phyloP scores from a whole-genome alignment of 1,140 invertebrate species.

The Arctopsyche grandis region DNA sequence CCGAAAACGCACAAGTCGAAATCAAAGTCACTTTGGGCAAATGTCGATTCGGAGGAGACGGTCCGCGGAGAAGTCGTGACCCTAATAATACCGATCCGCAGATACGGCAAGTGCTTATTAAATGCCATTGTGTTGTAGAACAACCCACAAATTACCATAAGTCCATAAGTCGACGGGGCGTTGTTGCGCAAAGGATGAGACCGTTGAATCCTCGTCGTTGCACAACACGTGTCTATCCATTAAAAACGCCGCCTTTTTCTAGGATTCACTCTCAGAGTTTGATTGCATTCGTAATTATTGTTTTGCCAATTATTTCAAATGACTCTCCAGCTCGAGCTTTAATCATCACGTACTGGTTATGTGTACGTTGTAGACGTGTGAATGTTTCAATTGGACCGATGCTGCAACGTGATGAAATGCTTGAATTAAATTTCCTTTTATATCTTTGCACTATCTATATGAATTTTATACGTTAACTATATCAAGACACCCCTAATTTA shows the following conservation, averaged over 20 bases:
- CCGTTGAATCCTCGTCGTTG: not conserved
- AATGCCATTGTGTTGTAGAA: conserved; percentile 34
- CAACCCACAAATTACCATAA: conserved; percentile 36
- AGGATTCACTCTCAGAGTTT: not conserved
- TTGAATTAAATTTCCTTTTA: no score
- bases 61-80: not conserved
- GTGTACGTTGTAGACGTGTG: no score
- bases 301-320: no score
- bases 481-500: no score
- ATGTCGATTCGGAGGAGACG: not conserved
- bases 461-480: no score
- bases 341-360: no score
- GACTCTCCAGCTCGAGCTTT: no score
- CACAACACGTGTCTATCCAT: not conserved
- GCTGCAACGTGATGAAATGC: no score
- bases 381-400: no score
- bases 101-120: conserved; percentile 29
- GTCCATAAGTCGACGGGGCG: not conserved
- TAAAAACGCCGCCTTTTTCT: not conserved
- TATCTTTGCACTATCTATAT: no score
- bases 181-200: conserved; percentile 13
- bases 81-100: not conserved
- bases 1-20: no score
- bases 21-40: not conserved
- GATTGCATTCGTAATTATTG: not conserved